phyloP scores from a whole-genome alignment of 2,113 vertebrate species.

The Oncorhynchus keta region DNA sequence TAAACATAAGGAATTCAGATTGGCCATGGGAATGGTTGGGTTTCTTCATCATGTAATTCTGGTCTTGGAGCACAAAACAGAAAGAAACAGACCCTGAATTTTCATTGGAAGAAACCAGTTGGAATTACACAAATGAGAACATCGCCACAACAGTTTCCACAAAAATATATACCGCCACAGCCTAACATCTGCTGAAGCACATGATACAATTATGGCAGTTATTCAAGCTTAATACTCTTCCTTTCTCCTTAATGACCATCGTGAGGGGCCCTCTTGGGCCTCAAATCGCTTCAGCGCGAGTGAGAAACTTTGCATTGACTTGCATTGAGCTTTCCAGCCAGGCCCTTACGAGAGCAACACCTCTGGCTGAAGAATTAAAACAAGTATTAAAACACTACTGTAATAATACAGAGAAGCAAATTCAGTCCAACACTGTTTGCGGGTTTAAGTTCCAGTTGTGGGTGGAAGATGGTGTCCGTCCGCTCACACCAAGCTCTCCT shows the following conservation, averaged over 20 bases:
- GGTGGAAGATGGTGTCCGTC: background rate
- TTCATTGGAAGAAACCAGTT: constrained; percentile 26
- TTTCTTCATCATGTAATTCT: constrained; percentile 65
- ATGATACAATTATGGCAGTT: constrained; percentile 52
- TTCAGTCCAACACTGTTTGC: constrained; percentile 36
- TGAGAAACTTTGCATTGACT: constrained; percentile 92
- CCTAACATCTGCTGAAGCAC: constrained; percentile 55
- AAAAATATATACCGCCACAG: background rate
- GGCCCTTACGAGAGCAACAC: constrained; percentile 61
- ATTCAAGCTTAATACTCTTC: constrained; percentile 78
- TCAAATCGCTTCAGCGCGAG: constrained; percentile 29
- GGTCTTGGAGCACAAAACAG: constrained; percentile 28
- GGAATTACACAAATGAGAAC: constrained; percentile 4
- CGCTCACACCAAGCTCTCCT: constrained; percentile 89
- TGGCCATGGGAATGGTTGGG: constrained; percentile 59
- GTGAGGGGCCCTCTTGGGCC: constrained; percentile 35
- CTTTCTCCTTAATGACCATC: constrained; percentile 64
- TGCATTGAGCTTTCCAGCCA: constrained; percentile 83
- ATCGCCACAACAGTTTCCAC: background rate
- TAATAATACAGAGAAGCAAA: constrained; percentile 11
- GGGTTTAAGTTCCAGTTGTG: constrained; percentile 16
- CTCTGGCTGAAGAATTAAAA: constrained; percentile 22
- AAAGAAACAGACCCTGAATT: constrained; percentile 42
- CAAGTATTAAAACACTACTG: constrained; percentile 26
- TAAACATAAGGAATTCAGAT: constrained; percentile 47